phyloP scores from a whole-genome alignment of 2,888 invertebrate genomes.

The Crocallis elinguaria region DNA sequence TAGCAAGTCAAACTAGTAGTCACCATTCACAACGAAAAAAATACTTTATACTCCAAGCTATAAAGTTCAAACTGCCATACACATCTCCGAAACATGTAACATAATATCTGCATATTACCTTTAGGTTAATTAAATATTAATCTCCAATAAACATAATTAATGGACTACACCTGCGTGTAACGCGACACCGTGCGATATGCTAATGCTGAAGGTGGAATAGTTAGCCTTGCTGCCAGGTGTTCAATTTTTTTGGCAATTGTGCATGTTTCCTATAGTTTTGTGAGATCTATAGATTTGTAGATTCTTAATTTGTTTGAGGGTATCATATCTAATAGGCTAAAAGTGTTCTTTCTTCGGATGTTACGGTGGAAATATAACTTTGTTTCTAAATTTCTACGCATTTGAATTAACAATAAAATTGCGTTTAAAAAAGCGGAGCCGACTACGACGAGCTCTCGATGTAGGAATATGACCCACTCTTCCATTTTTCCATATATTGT shows the following conservation, averaged over 20 bases:
- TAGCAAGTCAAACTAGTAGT: too few species aligned
- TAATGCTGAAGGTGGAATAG: constrained; percentile 27
- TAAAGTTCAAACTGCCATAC: not conserved
- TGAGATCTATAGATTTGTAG: not conserved
- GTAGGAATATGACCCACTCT: too few species aligned
- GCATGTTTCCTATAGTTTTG: constrained; percentile 16
- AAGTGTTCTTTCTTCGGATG: too few species aligned
- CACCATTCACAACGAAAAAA: not conserved
- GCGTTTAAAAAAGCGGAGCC: too few species aligned
- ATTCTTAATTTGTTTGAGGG: too few species aligned
- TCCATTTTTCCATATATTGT: too few species aligned
- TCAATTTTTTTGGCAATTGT: constrained; percentile 16
- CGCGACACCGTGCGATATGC: constrained; percentile 40
- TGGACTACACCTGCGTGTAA: constrained; percentile 62
- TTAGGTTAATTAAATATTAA: constrained; percentile 13
- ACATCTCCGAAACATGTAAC: constrained; percentile 7
- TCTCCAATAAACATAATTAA: constrained; percentile 41
- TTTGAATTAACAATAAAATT: too few species aligned
- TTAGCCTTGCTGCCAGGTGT: constrained; percentile 53
- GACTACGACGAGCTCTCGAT: too few species aligned
- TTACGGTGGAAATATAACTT: too few species aligned
- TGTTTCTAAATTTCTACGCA: too few species aligned
- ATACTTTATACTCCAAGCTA: not conserved
- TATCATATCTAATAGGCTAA: too few species aligned
- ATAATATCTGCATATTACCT: constrained; percentile 10